Evolutionary conservation across 1,140 invertebrate genomes (phyloP).

Genomic region (Cecropterus lyciades): DNA sequence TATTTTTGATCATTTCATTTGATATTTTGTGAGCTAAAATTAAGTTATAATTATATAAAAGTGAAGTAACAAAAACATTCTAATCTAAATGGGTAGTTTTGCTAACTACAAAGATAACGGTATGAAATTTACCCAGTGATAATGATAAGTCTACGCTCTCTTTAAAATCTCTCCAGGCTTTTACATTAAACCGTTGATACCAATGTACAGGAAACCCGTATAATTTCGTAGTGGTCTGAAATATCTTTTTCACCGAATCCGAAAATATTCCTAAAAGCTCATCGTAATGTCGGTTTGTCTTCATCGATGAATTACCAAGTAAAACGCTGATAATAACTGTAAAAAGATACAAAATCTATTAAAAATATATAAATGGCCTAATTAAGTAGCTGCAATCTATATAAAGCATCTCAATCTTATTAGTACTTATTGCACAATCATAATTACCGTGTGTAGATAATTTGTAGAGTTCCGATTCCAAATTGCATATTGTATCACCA

Average conservation of each 20-base stretch:
- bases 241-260: slow-evolving; percentile 88
- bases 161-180: slow-evolving; percentile 91
- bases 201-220: slow-evolving; percentile 87
- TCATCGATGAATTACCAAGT: slow-evolving; percentile 85
- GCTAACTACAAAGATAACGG: slow-evolving; percentile 39
- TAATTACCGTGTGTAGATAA: slow-evolving; percentile 90
- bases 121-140: slow-evolving; percentile 59
- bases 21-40: slow-evolving; percentile 80
- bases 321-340: slow-evolving; percentile 89
- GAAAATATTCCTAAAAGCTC: slow-evolving; percentile 85
- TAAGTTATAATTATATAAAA: neutral
- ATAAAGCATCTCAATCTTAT: no score
- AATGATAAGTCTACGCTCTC: slow-evolving; percentile 87
- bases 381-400: no score
- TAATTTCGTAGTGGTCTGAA: slow-evolving; percentile 88
- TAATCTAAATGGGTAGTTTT: no score
- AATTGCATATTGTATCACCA: slow-evolving; percentile 68
- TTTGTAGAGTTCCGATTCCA: slow-evolving; percentile 89
- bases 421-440: no score
- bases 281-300: slow-evolving; percentile 61
- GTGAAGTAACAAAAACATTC: no score
- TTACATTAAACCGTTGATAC: slow-evolving; percentile 86
- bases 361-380: no score
- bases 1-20: slow-evolving; percentile 64
- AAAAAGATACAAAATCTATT: slow-evolving; percentile 44